Conservation (phyloP, 2,113 vertebrate species). For the Elgaria multicarinata region DNA sequence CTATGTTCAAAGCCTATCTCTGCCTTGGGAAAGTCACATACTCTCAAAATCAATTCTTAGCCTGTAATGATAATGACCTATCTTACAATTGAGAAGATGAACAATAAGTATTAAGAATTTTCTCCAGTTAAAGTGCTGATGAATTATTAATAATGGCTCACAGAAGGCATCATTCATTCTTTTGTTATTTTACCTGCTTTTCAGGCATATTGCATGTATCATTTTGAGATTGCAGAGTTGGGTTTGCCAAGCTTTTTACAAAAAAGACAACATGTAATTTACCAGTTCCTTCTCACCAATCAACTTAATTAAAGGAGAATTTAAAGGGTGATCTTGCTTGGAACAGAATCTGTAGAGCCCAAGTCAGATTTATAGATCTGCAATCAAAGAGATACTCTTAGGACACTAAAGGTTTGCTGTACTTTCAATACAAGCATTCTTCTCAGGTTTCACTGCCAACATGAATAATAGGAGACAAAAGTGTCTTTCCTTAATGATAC, state of each 20-base stretch:
- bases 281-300: conserved; percentile 4
- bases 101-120: neutral
- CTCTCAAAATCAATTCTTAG: conserved; percentile 3
- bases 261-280: neutral
- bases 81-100: neutral
- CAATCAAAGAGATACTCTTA: neutral
- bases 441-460: neutral
- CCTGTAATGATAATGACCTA: neutral
- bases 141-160: neutral
- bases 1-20: neutral
- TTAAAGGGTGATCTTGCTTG: neutral
- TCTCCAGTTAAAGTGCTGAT: neutral
- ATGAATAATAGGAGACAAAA: neutral
- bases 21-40: neutral
- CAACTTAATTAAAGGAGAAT: conserved; percentile 34
- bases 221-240: conserved; percentile 5
- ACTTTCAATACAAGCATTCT: neutral
- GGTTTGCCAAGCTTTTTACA: neutral
- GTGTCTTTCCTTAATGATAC: conserved; percentile 10
- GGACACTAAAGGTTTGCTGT: neutral
- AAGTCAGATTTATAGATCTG: neutral
- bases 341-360: neutral
- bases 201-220: conserved; percentile 19
- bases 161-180: conserved; percentile 20
- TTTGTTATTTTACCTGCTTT: conserved; percentile 19